Percentiles rank a stretch among this genome's conserved stretches.
These are phyloP conservation scores for Aldabrachelys gigantea DNA, from an alignment of 2,113 vertebrate genomes.

Conservation along the genomic window DNA sequence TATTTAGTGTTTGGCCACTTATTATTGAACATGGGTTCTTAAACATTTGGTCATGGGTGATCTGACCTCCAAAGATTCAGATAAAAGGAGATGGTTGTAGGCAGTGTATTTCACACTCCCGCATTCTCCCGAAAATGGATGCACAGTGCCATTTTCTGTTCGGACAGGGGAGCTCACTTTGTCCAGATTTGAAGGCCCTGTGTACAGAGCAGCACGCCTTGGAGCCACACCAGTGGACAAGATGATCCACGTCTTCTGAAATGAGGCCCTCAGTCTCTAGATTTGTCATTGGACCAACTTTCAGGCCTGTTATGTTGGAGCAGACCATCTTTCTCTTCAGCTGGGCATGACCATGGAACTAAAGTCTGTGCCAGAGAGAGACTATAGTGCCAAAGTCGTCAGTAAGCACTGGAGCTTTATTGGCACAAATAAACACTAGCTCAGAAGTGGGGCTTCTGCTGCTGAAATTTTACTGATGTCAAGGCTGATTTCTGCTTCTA, in stretches of 20 bases:
- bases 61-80: not conserved
- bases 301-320: not conserved
- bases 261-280: not conserved
- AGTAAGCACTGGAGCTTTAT: not conserved
- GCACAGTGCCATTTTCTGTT: slow-evolving; percentile 12
- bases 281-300: not conserved
- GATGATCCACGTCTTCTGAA: not conserved
- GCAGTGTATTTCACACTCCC: not conserved
- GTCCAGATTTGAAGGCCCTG: slow-evolving; percentile 7
- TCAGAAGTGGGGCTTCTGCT: not conserved
- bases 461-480: not conserved
- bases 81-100: not conserved
- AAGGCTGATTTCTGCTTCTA: not conserved
- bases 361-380: not conserved
- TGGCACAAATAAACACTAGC: not conserved
- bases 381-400: not conserved
- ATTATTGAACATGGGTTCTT: not conserved
- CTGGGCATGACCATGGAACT: too few relatives aligned
- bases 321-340: not conserved
- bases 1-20: not conserved
- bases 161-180: not conserved
- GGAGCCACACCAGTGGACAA: not conserved
- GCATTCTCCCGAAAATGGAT: not conserved
- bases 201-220: not conserved
- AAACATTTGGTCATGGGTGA: not conserved